Evolutionary conservation across 2,113 vertebrate species (phyloP), one percentile per base, ranked within the genome.

Genomic region (Pampusana beccarii): DNA sequence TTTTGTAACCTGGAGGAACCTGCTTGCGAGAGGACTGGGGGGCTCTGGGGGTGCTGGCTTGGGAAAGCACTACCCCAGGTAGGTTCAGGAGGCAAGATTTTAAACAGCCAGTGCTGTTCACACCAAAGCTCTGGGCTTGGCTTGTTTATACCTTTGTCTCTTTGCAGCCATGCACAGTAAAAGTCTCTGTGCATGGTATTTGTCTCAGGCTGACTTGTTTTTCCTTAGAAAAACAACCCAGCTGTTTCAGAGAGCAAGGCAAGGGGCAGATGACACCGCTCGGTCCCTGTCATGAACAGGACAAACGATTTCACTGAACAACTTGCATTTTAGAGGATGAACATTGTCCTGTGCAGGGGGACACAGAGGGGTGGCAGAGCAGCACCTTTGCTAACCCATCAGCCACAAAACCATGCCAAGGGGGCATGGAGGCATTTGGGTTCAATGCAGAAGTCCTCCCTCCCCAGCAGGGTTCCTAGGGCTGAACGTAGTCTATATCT

Each of bases 161-260:
- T 31, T 60, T 40, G 72, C 69, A 84, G 86, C 29, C 83, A n/a
- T 6, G 19, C 11, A 8, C 17, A 17, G 56, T 2, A 20, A 60
- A 78, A 36, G 72, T 33, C 48, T 79, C 75, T 34, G 0, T 16
- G 67, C 26, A 17, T 3, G 28, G 58, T 31, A 23, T 72, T 57
- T 84, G 67, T 92, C 83, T 78, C 53, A 11, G 72, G 21, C 71
- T 71, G 86, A 67, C 5, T 91, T 86, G 56, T 53, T 94, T 79
- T 42, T 20, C n/a, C 72, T 29, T 3, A 40, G 53, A 8, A 95
- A 95, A 91, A 81, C 0, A 13, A 21, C 17, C 28, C 90, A 91
- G 95, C 72, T 96, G 93, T 79, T 94, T 61, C 72, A 81, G 90
- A 75, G 67, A 83, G 87, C 34, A 31, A 25, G 50, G 50, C 81